These are phyloP conservation scores for Atrichornis clamosus DNA, from an alignment of 2,113 vertebrate genomes.

Conservation along the genomic window DNA sequence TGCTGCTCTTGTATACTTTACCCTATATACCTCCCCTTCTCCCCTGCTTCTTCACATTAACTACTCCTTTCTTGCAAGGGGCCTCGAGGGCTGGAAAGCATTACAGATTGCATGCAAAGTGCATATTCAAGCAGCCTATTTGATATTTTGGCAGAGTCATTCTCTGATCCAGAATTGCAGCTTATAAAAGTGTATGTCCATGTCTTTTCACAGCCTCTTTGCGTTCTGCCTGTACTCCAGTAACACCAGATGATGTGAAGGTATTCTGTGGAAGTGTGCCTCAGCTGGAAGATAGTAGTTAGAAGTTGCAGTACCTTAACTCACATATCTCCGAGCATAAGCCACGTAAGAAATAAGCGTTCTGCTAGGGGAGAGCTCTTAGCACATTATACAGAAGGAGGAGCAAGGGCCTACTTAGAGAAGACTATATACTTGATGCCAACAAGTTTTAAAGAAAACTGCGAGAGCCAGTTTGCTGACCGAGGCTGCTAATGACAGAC, in stretches of 20 bases:
- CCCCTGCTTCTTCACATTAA: neutral
- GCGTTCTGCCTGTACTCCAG: neutral
- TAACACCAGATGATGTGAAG: neutral
- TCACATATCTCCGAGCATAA: neutral
- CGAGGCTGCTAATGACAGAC: neutral
- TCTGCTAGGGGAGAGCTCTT: neutral
- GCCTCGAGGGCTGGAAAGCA: neutral
- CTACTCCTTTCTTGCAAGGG: neutral
- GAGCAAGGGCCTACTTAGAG: neutral
- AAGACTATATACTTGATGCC: neutral
- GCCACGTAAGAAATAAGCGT: neutral
- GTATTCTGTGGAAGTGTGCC: neutral
- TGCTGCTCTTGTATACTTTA: neutral
- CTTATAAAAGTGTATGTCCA: neutral
- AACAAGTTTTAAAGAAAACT: neutral
- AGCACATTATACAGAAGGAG: neutral
- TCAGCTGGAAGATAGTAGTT: neutral
- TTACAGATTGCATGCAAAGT: neutral
- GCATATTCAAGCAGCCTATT: neutral
- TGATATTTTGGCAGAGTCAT: neutral
- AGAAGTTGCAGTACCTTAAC: neutral
- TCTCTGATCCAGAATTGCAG: neutral
- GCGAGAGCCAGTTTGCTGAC: neutral
- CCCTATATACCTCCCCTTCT: neutral
- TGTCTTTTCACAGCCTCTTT: neutral